Evolutionary conservation across 2,888 invertebrate genomes (phyloP).

Genomic region (Venusia cambrica): DNA sequence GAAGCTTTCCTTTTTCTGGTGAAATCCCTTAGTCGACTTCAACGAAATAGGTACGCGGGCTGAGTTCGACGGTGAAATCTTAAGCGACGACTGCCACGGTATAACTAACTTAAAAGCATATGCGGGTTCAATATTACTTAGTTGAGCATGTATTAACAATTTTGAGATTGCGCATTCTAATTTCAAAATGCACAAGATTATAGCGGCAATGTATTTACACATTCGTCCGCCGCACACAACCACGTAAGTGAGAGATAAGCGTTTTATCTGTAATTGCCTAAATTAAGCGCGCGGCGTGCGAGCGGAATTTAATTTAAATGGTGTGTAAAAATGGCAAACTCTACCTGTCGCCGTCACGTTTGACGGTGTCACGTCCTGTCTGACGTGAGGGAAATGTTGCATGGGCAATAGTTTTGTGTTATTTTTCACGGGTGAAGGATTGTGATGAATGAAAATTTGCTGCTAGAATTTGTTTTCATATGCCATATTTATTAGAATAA

Average conservation of each 20-base stretch:
- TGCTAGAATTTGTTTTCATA: slow-evolving; percentile 1
- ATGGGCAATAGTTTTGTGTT: slow-evolving; percentile 27
- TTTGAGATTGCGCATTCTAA: too few species aligned
- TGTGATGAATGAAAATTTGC: slow-evolving; percentile 5
- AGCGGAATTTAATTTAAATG: slow-evolving; percentile 73
- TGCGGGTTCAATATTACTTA: too few species aligned
- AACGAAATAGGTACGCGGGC: too few species aligned
- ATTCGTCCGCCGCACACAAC: slow-evolving; percentile 29
- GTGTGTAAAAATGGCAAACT: slow-evolving; percentile 65
- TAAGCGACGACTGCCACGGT: too few species aligned
- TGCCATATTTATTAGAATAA: too few species aligned
- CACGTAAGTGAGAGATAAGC: slow-evolving; percentile 58
- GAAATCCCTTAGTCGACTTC: too few species aligned
- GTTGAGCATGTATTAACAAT: too few species aligned
- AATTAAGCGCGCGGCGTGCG: slow-evolving; percentile 53
- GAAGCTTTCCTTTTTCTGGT: too few species aligned
- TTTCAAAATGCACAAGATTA: too few species aligned
- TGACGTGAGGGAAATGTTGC: slow-evolving; percentile 32
- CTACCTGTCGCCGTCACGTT: slow-evolving; percentile 58
- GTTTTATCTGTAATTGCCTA: slow-evolving; percentile 61
- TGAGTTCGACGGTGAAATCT: too few species aligned
- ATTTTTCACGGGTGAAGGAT: slow-evolving; percentile 7
- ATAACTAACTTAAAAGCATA: too few species aligned
- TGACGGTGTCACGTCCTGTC: slow-evolving; percentile 44
- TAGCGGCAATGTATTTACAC: slow-evolving; percentile 14